phyloP scores from a whole-genome alignment of 1,140 invertebrate species.

The Zaprionus capensis region DNA sequence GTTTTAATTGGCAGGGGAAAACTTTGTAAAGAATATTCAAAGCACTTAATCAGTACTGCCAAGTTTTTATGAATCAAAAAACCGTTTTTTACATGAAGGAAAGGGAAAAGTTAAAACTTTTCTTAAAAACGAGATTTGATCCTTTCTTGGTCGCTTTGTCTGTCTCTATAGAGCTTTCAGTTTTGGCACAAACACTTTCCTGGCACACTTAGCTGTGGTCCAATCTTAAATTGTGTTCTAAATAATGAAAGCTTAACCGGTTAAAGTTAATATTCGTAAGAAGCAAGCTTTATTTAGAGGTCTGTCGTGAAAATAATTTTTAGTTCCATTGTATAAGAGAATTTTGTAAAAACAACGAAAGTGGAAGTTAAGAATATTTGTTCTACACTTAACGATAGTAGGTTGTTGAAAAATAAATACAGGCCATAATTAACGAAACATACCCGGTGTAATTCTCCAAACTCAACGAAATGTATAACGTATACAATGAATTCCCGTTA shows the following conservation, averaged over 20 bases:
- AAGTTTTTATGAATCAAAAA: too few species aligned
- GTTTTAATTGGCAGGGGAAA: conserved; percentile 1
- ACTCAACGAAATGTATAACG: not conserved
- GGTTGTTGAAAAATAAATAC: not conserved
- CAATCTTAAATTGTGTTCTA: not conserved
- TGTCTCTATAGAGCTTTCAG: not conserved
- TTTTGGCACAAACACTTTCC: not conserved
- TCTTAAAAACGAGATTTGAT: accelerated
- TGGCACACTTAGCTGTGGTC: not conserved
- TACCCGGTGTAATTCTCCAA: not conserved
- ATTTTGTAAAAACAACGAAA: not conserved
- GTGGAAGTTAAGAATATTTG: not conserved
- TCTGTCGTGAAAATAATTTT: not conserved
- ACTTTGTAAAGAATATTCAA: too few species aligned
- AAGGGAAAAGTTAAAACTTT: too few species aligned
- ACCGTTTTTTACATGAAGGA: too few species aligned
- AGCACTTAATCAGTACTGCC: too few species aligned
- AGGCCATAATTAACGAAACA: not conserved
- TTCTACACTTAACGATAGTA: not conserved
- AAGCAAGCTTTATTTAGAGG: not conserved
- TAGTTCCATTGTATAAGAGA: not conserved
- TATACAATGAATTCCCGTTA: not conserved
- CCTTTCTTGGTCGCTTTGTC: not conserved
- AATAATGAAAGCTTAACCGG: not conserved
- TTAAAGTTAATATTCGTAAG: not conserved